Evolutionary conservation across 2,888 invertebrate species (phyloP).

Genomic region (Callinectes sapidus): DNA sequence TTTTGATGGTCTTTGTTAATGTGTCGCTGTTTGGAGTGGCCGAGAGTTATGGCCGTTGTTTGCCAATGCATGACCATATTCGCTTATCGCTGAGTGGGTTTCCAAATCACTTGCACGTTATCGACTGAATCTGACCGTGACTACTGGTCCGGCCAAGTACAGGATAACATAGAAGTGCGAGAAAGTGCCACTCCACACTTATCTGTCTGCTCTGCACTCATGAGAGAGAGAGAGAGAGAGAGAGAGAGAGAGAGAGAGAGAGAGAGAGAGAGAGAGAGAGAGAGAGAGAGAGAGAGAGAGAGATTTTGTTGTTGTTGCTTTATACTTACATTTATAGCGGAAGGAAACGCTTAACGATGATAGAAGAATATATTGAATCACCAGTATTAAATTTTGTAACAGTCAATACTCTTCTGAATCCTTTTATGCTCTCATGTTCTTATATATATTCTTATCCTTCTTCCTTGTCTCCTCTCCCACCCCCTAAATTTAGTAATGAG

Average conservation of each 20-base stretch:
- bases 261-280: slow-evolving; percentile 1
- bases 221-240: too few relatives aligned
- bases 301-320: background rate
- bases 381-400: background rate
- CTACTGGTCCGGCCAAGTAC: background rate
- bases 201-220: background rate
- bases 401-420: too few relatives aligned
- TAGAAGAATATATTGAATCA: background rate
- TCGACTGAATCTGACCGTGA: background rate
- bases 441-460: too few relatives aligned
- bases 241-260: too few relatives aligned
- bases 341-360: background rate
- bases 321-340: background rate
- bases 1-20: background rate
- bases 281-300: slow-evolving; percentile 1
- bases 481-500: background rate
- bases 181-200: background rate
- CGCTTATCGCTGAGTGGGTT: background rate
- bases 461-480: too few relatives aligned
- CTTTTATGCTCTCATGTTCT: too few relatives aligned
- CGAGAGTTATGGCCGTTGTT: background rate
- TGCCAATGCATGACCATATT: background rate
- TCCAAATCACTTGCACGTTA: background rate
- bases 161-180: background rate
- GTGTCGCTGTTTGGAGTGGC: background rate